A percentile compares a stretch with the other conserved stretches of the same genome.
phyloP scores from a whole-genome alignment of 1,140 invertebrate species.

The Drosophila pruinosa region DNA sequence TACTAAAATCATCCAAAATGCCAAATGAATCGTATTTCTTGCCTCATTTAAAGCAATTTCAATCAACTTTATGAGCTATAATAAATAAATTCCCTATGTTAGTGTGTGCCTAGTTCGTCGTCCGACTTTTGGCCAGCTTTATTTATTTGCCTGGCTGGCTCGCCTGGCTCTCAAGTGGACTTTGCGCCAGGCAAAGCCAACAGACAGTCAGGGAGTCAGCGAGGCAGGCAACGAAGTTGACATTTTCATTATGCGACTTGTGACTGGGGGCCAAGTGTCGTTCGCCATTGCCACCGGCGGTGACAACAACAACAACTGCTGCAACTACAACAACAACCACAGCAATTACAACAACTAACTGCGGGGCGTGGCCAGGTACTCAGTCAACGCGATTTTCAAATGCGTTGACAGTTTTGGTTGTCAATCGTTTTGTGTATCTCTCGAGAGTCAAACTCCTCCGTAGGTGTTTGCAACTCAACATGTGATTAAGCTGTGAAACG shows the following conservation, averaged over 20 bases:
- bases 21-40: not conserved
- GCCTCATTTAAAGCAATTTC: not conserved
- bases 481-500: constrained; percentile 69
- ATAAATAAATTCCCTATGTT: not conserved
- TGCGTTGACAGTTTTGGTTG: constrained; percentile 73
- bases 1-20: too few species aligned
- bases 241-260: constrained; percentile 72
- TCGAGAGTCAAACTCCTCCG: constrained; percentile 16
- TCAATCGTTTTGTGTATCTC: constrained; percentile 67
- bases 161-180: constrained; percentile 46
- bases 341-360: constrained; percentile 3
- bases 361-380: constrained; percentile 55
- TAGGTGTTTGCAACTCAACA: constrained; percentile 60
- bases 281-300: constrained; percentile 64
- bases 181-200: constrained; percentile 49
- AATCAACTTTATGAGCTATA: not conserved
- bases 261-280: constrained; percentile 48
- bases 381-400: constrained; percentile 65
- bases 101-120: constrained; percentile 6
- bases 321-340: not conserved
- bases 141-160: constrained; percentile 43
- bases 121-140: not conserved
- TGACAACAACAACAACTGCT: constrained; percentile 21
- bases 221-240: constrained; percentile 50
- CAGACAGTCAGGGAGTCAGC: too few species aligned